Evolutionary conservation across 2,113 vertebrate species (phyloP), one percentile per base, ranked within the genome.

Genomic region (Ondatra zibethicus): DNA sequence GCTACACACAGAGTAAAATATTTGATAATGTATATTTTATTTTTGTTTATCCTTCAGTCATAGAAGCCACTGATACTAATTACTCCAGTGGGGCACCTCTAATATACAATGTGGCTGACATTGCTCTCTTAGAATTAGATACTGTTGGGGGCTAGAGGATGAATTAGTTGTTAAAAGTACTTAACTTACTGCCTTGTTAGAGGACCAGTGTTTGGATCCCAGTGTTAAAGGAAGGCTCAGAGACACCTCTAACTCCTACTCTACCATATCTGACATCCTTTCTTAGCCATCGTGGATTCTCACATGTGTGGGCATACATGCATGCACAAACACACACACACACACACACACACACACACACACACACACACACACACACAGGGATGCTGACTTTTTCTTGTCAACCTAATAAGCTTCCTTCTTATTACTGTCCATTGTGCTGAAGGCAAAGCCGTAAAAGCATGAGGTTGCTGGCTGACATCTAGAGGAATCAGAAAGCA

Each of bases 1-100:
- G 47, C 42, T 58, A 1, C 55, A 33, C 14, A 42, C 2, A 78
- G 17, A 27, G 11, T 4, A 55, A 16, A 7, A 5, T 82, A 72
- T 11, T 70, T 68, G 7, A 1, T 81, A 81, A 86, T 13, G 16
- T 11, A 0, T 23, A 50, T 72, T 50, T 82, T 16, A 61, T 76
- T 10, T 10, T 89, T 4, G 11, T 0, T 5, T 8, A 63, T 0
- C 14, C 7, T 50, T 4, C 23, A 7, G 10, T 77, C 9, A 77
- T 58, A 31, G 14, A n/a, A 11, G 13, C 9, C 29, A 65, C 23
- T 29, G n/a, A 14, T 75, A 4, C 10, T 27, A 31, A 47, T 58
- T 19, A 70, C 21, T 76, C 3, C 2, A 36, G 72, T 72, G 5
- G 61, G 31, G 31, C 19, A 92, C 63, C 45, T 90, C n/a, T 23